A percentile compares a stretch with the other conserved stretches of the same genome.
These are phyloP conservation scores for Epistrophella euchroma DNA, from an alignment of 2,888 invertebrate species.

Conservation along the genomic window DNA sequence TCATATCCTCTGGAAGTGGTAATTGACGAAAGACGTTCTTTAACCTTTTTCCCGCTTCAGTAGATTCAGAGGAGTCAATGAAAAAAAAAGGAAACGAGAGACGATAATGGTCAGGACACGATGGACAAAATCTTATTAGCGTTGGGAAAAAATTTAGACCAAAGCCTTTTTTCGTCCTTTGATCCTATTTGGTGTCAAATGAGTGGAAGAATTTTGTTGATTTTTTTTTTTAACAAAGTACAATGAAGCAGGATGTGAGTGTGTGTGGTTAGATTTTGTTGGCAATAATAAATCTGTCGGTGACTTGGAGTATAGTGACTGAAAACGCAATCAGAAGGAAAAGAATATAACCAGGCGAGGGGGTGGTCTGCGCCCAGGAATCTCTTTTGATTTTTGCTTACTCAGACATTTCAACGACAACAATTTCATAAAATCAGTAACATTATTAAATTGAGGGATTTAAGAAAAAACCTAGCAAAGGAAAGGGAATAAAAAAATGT, in stretches of 20 bases:
- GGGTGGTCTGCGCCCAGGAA: constrained; percentile 12
- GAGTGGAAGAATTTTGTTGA: constrained; percentile 53
- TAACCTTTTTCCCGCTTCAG: constrained; percentile 73
- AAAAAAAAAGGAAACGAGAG: neutral
- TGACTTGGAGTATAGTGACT: constrained; percentile 38
- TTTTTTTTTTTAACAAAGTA: constrained; percentile 17
- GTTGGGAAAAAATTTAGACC: constrained; percentile 60
- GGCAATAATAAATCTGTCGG: constrained; percentile 67
- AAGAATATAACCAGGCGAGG: neutral
- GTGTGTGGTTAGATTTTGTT: constrained; percentile 46
- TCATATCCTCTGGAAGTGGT: constrained; percentile 70
- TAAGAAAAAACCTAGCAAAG: neutral
- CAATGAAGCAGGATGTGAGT: constrained; percentile 21
- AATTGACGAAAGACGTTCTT: constrained; percentile 74
- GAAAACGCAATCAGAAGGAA: constrained; percentile 37
- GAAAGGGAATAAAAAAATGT: neutral
- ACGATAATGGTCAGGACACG: constrained; percentile 41
- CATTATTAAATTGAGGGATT: neutral
- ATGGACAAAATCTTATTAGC: constrained; percentile 69
- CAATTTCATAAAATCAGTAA: constrained; percentile 17
- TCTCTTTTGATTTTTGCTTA: constrained; percentile 70
- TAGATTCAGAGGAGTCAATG: constrained; percentile 48
- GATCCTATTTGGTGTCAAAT: constrained; percentile 69
- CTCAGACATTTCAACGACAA: constrained; percentile 58
- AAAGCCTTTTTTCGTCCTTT: constrained; percentile 51